Percentiles rank a stretch among this genome's conserved stretches.
Conservation (phyloP, 2,797 vertebrate species). For the Lindbergichthys nudifrons region DNA sequence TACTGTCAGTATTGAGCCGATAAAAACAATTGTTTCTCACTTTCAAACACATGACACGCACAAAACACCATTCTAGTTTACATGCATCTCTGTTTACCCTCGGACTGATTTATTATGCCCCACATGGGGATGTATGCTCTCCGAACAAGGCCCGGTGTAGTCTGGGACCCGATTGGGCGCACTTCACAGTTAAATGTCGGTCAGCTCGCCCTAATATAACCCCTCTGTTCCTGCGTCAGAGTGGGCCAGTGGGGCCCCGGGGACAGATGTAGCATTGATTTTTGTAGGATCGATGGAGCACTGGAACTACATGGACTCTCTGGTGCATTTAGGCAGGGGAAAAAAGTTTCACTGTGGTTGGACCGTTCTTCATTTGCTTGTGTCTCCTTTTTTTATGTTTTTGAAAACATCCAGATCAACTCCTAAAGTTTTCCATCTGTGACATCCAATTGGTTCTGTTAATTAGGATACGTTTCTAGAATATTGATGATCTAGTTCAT, state of each 20-base stretch:
- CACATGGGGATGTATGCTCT: constrained; percentile 42
- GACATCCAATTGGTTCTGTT: constrained; percentile 62
- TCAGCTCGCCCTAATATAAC: constrained; percentile 76
- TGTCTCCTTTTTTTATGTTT: constrained; percentile 51
- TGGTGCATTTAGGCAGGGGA: constrained; percentile 53
- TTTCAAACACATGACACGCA: constrained; percentile 8
- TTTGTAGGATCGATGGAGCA: constrained; percentile 73
- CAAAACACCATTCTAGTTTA: constrained; percentile 17
- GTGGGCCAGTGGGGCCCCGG: constrained; percentile 69
- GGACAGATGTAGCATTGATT: constrained; percentile 77
- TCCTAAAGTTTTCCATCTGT: constrained; percentile 43
- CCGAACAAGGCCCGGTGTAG: constrained; percentile 52
- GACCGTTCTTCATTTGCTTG: constrained; percentile 40
- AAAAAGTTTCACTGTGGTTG: constrained; percentile 46
- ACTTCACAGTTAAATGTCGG: constrained; percentile 67
- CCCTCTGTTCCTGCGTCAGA: constrained; percentile 69
- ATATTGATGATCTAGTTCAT: constrained; percentile 50
- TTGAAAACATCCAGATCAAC: constrained; percentile 45
- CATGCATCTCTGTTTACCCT: constrained; percentile 22
- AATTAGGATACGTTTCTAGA: constrained; percentile 55
- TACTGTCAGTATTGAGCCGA: constrained; percentile 14
- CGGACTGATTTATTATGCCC: constrained; percentile 34
- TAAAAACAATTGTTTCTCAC: constrained; percentile 21
- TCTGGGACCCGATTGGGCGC: constrained; percentile 60
- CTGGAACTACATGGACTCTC: constrained; percentile 59